Evolutionary conservation across 2,113 vertebrate genomes (phyloP), one percentile per base, ranked within the genome.

Genomic region (Tenrec ecaudatus): DNA sequence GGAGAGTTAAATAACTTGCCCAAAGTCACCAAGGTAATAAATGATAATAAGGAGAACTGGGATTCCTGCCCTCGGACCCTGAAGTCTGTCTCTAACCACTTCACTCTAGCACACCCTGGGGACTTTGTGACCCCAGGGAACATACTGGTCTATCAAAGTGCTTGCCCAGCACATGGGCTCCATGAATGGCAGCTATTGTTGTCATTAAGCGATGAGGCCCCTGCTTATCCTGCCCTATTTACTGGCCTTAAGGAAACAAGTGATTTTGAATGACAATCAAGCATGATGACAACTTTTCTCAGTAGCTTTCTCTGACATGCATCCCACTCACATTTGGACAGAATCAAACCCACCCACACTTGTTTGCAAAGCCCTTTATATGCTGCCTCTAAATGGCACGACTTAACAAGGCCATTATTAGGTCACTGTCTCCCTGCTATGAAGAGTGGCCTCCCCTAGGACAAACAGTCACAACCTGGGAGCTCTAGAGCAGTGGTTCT

Each of bases 211-310:
- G 25, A 53, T 1, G 82, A 5, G 31, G 91, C 93, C 73, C 64
- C 3, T 3, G 76, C 62, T 17, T 38, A 79, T 58, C 17, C 69
- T 71, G 82, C 69, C 75, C 57, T 71, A 53, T 31, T 77, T 71
- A 88, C 80, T 47, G 80, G 62, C 33, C 38, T 73, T 83, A 83
- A 80, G 27, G 20, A 60, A 73, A 83, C 60, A 43, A 93, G 84
- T 14, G 53, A 89, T 87, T 86, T 58, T 81, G 60, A 4, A 6
- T 4, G 64, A 81, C 58, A 27, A 23, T 6, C 16, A 2, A 83
- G 1, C 23, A 40, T 40, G 78, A 20, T 16, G 75, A 22, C 29
- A 57, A 80, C 16, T 75, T 75, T 87, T 80, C 27, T 6, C 1
- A 36, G 83, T 1, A 69, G 64, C 80, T 73, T 73, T 53, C 75